A percentile compares a stretch with the other conserved stretches of the same genome.
These are phyloP conservation scores for Perdita meconis DNA, from an alignment of 2,888 invertebrate genomes.

Conservation along the genomic window DNA sequence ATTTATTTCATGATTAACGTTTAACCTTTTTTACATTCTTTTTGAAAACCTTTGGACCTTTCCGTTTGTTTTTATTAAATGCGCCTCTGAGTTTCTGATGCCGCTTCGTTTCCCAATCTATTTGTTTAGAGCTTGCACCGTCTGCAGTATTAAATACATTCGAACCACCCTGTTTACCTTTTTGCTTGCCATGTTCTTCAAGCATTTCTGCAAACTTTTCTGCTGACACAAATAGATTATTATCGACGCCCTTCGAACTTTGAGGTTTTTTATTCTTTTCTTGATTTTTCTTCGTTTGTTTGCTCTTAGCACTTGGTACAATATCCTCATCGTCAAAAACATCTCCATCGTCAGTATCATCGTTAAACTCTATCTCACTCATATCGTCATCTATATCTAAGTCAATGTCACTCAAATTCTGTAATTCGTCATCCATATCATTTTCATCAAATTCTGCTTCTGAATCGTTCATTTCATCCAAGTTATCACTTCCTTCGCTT, in stretches of 20 bases:
- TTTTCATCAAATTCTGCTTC: conserved; percentile 61
- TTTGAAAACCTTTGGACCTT: conserved; percentile 22
- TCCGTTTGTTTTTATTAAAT: conserved; percentile 54
- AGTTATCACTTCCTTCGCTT: conserved; percentile 70
- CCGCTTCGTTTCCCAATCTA: conserved; percentile 92
- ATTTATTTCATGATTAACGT: conserved; percentile 55
- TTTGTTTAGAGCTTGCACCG: conserved; percentile 91
- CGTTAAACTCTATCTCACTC: conserved; percentile 83
- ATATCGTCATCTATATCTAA: conserved; percentile 82
- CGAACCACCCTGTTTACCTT: conserved; percentile 87
- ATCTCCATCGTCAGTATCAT: conserved; percentile 73
- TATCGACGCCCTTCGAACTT: conserved; percentile 57
- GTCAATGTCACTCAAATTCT: conserved; percentile 75
- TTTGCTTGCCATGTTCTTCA: conserved; percentile 91
- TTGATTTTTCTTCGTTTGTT: conserved; percentile 68
- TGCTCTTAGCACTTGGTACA: conserved; percentile 62
- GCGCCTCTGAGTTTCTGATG: conserved; percentile 74
- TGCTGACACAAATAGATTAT: conserved; percentile 91
- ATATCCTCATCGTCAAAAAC: conserved; percentile 30
- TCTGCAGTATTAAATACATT: conserved; percentile 90
- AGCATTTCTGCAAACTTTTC: conserved; percentile 95
- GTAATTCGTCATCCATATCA: conserved; percentile 69
- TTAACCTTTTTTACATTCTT: conserved; percentile 73
- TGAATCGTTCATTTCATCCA: conserved; percentile 68
- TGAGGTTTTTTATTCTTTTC: conserved; percentile 37